Evolutionary conservation across 2,888 invertebrate genomes (phyloP).

Genomic region (Azorinus chamasolen): DNA sequence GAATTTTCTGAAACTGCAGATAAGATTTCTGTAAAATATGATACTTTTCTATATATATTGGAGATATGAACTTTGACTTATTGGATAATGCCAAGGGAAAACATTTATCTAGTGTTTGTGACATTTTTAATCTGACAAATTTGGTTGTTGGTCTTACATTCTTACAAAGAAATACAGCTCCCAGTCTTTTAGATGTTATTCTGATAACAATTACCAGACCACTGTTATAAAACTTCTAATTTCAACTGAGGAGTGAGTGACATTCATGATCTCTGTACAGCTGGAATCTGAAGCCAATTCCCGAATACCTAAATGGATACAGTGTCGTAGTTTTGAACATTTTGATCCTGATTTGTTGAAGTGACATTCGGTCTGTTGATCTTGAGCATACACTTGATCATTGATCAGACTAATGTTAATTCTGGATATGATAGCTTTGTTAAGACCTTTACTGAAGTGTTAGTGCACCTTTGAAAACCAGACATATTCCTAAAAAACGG

Average conservation of each 20-base stretch:
- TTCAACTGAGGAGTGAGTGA: too few relatives aligned
- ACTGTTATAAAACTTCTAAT: too few relatives aligned
- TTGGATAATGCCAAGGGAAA: background rate
- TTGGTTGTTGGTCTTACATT: too few relatives aligned
- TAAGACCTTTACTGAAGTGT: constrained; percentile 7
- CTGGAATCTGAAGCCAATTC: constrained; percentile 7
- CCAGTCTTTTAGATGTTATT: too few relatives aligned
- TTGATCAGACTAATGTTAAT: too few relatives aligned
- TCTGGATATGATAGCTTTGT: too few relatives aligned
- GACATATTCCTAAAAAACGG: background rate
- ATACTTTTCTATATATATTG: constrained; percentile 8
- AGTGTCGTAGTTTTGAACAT: constrained; percentile 21
- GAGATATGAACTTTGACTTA: constrained; percentile 37
- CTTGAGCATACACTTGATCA: too few relatives aligned
- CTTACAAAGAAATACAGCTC: too few relatives aligned
- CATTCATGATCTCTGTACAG: too few relatives aligned
- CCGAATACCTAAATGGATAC: constrained; percentile 1
- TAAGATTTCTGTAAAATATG: constrained; percentile 16
- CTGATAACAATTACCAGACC: too few relatives aligned
- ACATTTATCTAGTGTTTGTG: constrained; percentile 23
- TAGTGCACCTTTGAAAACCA: constrained; percentile 34
- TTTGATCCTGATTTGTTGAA: background rate
- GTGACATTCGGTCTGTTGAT: background rate
- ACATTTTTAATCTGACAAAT: constrained; percentile 37
- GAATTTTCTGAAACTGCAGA: constrained; percentile 6